A percentile compares a stretch with the other conserved stretches of the same genome.
phyloP scores from a whole-genome alignment of 2,113 vertebrate species.

The Microtus montanus region DNA sequence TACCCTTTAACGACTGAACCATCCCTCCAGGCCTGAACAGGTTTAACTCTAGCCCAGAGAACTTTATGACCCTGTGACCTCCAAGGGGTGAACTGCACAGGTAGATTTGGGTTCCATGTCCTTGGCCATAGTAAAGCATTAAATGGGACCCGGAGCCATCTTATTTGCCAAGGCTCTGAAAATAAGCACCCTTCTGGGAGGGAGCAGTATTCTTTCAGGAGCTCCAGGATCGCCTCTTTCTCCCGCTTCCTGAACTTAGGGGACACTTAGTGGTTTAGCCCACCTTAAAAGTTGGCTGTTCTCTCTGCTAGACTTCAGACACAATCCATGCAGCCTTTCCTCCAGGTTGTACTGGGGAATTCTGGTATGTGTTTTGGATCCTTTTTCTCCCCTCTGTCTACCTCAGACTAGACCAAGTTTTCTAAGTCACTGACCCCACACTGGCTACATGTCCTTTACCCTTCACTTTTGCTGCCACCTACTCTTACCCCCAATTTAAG shows the following conservation, averaged over 20 bases:
- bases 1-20: no score
- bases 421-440: not conserved
- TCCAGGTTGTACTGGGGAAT: not conserved
- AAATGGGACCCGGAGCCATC: not conserved
- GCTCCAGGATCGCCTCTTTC: not conserved
- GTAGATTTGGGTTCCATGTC: not conserved
- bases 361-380: not conserved
- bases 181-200: not conserved
- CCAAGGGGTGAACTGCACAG: not conserved
- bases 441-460: not conserved
- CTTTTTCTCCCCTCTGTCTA: not conserved
- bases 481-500: not conserved
- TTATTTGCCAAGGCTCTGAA: not conserved
- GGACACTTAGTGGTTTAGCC: not conserved
- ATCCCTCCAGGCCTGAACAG: not conserved
- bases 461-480: not conserved
- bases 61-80: not conserved
- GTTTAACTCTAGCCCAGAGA: not conserved
- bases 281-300: slow-evolving; percentile 34
- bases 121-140: not conserved
- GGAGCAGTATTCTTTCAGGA: not conserved
- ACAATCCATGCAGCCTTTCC: not conserved
- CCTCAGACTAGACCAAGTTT: not conserved
- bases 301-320: not conserved
- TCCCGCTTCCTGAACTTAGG: not conserved